phyloP scores from a whole-genome alignment of 2,113 vertebrate species.

The Acanthochromis polyacanthus region DNA sequence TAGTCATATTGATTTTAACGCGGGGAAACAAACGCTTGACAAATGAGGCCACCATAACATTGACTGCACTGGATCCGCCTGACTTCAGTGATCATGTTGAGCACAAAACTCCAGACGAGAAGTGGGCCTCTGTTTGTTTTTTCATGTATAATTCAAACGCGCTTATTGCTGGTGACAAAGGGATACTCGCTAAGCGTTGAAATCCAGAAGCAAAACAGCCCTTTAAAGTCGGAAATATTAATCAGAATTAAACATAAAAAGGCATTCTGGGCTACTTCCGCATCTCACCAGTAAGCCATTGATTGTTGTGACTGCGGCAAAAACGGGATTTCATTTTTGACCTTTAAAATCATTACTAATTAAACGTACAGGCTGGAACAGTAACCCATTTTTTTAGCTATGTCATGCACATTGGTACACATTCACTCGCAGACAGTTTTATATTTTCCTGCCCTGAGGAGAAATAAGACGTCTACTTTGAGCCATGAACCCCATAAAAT shows the following conservation, averaged over 20 bases:
- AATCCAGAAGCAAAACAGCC: constrained; percentile 8
- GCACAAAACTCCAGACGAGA: constrained; percentile 17
- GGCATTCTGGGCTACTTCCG: not conserved
- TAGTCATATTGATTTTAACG: constrained; percentile 55
- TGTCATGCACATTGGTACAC: not conserved
- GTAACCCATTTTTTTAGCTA: not conserved
- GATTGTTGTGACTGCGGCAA: constrained; percentile 34
- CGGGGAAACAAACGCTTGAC: constrained; percentile 45
- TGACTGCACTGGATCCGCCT: constrained; percentile 31
- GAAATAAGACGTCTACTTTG: constrained; percentile 1
- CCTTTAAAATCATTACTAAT: constrained; percentile 29
- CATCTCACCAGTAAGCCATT: constrained; percentile 4
- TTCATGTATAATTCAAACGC: constrained; percentile 47
- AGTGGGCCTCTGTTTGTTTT: constrained; percentile 15
- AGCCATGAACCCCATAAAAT: constrained; percentile 12
- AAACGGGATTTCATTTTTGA: constrained; percentile 15
- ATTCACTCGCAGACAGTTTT: not conserved
- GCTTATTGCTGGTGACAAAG: constrained; percentile 12
- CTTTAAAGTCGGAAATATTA: not conserved
- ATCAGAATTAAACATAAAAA: not conserved
- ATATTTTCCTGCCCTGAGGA: not conserved
- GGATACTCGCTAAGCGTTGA: not conserved
- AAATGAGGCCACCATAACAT: constrained; percentile 57
- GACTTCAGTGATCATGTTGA: constrained; percentile 41
- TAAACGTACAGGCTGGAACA: not conserved